A percentile compares a stretch with the other conserved stretches of the same genome.
Evolutionary conservation across 2,797 vertebrate species (phyloP).

Genomic region (Aeoliscus strigatus): DNA sequence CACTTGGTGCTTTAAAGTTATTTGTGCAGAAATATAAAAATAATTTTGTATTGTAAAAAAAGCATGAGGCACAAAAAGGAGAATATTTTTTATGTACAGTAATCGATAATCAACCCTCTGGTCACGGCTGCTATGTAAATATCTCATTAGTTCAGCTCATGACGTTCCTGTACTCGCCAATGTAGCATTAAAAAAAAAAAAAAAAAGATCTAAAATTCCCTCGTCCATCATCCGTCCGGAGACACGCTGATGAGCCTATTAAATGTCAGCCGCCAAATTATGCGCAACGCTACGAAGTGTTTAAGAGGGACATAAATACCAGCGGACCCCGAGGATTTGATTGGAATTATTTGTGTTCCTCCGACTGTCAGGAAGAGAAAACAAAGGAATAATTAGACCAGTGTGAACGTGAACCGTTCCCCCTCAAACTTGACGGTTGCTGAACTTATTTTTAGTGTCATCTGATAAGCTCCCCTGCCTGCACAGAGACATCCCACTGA

Average conservation of each 20-base stretch:
- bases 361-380: constrained; percentile 52
- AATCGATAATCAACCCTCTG: no score
- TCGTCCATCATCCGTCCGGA: constrained; percentile 11
- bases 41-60: no score
- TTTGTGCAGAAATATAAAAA: no score
- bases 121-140: constrained; percentile 53
- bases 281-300: constrained; percentile 65
- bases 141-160: constrained; percentile 51
- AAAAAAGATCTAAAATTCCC: constrained; percentile 19
- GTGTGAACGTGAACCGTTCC: constrained; percentile 75
- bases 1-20: no score
- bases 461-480: constrained; percentile 92
- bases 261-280: constrained; percentile 67
- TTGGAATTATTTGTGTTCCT: constrained; percentile 71
- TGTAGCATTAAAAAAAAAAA: constrained; percentile 14
- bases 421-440: constrained; percentile 87
- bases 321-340: constrained; percentile 65
- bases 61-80: no score
- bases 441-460: constrained; percentile 99
- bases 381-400: constrained; percentile 82
- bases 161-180: constrained; percentile 33
- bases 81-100: no score
- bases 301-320: constrained; percentile 50
- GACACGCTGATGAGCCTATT: constrained; percentile 68
- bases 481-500: constrained; percentile 96